Base-by-base conservation (phyloP, 53 echinoderm and acorn worm species). In the Crossaster papposus region DNA sequence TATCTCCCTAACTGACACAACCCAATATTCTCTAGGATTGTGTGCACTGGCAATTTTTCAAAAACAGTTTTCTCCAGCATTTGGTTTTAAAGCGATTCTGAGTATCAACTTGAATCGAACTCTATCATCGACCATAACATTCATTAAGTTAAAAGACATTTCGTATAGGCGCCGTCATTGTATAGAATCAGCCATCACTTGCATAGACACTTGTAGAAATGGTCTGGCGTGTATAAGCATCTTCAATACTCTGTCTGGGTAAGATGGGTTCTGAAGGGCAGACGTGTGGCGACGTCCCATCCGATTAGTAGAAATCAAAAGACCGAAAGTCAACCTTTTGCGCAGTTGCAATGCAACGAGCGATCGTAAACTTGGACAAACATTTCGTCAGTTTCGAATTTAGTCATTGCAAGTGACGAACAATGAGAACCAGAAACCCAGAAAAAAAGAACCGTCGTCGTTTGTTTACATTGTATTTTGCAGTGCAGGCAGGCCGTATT, bases 61-160 rank as follows among this genome's bases (percentile, higher is more conserved):
- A 15, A 15, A 20, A 58, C 12, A 1, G 58, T 15, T 58, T 18
- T 14, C 55, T 18, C 15, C 55, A 2, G 20, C 53, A 13, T 52
- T 52, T n/a, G 53, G 7, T 10, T 13, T 10, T 7, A 52, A 52
- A 52, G 53, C 20, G 55, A 55, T 55, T 58, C 2, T 58, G 58
- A 58, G 58, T 58, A 20, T 58, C 28, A 28, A 68, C 7, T 68
- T 23, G 68, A 68, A 28, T 28, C 24, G 28, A 26, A 62, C 62
- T 68, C 68, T 68, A 4, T 68, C 68, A 74, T 74, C 74, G 74
- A 32, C 74, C 74, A 12, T 74, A 36, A 74, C 74, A 74, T 74
- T 74, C 34, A 74, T 35, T 74, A 74, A 68, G 68, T 68, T 68
- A 68, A 68, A 68, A 68, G 74, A 74, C 34, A 74, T 36, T 36